These are phyloP conservation scores for Acanthurus lineatus DNA, from an alignment of 2,797 vertebrate genomes.

Conservation along the genomic window DNA sequence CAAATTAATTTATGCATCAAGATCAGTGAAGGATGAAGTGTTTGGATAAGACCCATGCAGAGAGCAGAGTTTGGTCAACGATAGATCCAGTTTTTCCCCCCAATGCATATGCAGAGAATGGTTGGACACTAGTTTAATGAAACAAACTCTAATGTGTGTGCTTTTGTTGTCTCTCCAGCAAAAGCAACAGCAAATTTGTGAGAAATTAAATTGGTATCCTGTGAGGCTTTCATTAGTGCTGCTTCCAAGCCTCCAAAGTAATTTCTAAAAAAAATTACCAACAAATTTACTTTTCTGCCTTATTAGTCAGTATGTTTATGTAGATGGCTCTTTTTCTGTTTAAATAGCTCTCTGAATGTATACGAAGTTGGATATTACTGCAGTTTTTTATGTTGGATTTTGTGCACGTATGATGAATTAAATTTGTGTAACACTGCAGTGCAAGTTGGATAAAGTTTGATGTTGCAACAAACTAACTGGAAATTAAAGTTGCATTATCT, in stretches of 20 bases:
- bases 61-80: constrained; percentile 18
- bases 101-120: background rate
- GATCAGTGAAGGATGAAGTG: constrained; percentile 43
- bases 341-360: background rate
- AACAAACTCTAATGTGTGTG: constrained; percentile 8
- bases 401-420: background rate
- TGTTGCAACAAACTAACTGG: no score
- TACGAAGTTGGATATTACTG: background rate
- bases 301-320: background rate
- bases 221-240: background rate
- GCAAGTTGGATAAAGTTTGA: no score
- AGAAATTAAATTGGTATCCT: background rate
- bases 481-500: no score
- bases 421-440: no score
- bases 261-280: background rate
- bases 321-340: background rate
- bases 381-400: background rate
- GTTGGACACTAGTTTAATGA: constrained; percentile 20
- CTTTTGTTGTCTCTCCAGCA: constrained; percentile 7
- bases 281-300: background rate
- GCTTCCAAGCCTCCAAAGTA: background rate
- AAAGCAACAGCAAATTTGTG: background rate
- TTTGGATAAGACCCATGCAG: constrained; percentile 18
- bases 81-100: background rate
- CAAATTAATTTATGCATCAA: constrained; percentile 44